Evolutionary conservation across 2,888 invertebrate genomes (phyloP), one percentile per base, ranked within the genome.

Genomic region (Ochropacha duplaris): DNA sequence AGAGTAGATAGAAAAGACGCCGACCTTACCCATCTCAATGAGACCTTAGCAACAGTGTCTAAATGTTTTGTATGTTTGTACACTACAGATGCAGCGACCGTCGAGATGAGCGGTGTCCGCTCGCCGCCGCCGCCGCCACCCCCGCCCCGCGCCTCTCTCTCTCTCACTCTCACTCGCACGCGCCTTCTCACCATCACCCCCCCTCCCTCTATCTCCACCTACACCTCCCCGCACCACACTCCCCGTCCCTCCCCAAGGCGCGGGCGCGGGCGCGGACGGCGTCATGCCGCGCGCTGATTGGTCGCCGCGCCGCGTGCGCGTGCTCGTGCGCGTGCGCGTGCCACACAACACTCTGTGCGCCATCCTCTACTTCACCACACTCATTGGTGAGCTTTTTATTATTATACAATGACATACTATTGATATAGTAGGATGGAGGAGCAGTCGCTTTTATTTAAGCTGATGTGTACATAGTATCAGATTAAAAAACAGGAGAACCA

Each of bases 21-120:
- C n/a, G n/a, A n/a, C n/a, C n/a, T n/a, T n/a, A n/a, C n/a, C n/a
- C n/a, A n/a, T n/a, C n/a, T n/a, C n/a, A n/a, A n/a, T n/a, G n/a
- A n/a, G n/a, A n/a, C n/a, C n/a, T n/a, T n/a, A n/a, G n/a, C n/a
- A n/a, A n/a, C n/a, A n/a, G n/a, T n/a, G n/a, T n/a, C n/a, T n/a
- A n/a, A n/a, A n/a, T n/a, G n/a, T n/a, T n/a, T n/a, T n/a, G n/a
- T n/a, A n/a, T n/a, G n/a, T n/a, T n/a, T n/a, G n/a, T n/a, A n/a
- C n/a, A n/a, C n/a, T 64, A 0, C 71, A 83, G 83, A 83, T 83
- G 83, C 72, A 69, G 64, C 76, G 76, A 56, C 79, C 79, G 65
- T 75, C 78, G 78, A 78, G 82, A 82, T 83, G 83, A 83, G 77
- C 70, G 67, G 52, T 59, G 24, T 49, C 55, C 55, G 62, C 64